A percentile compares a stretch with the other conserved stretches of the same genome.
Evolutionary conservation across 2,888 invertebrate species (phyloP).

Genomic region (Caenorhabditis drosophilae): DNA sequence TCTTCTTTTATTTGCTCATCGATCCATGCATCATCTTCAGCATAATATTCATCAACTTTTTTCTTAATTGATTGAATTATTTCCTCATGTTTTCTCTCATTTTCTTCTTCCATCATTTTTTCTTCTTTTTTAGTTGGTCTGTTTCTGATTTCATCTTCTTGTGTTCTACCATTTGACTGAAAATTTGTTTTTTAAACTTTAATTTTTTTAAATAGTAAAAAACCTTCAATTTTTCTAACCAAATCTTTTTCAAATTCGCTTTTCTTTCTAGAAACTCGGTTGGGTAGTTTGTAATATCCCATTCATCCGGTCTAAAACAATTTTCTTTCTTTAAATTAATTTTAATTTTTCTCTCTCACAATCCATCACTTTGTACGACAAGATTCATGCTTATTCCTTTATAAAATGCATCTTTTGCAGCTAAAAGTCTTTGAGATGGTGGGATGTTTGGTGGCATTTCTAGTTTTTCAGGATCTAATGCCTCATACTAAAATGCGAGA

Average conservation of each 20-base stretch:
- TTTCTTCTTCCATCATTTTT: constrained; percentile 26
- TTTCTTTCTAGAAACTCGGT: constrained; percentile 90
- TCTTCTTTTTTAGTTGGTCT: constrained; percentile 16
- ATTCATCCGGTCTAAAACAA: constrained; percentile 23
- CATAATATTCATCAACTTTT: constrained; percentile 5
- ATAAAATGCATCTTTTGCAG: constrained; percentile 95
- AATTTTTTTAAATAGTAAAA: neutral
- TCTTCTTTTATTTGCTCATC: neutral
- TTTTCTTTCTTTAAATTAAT: neutral
- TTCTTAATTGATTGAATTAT: constrained; percentile 5
- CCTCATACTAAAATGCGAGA: constrained; percentile 76
- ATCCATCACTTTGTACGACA: constrained; percentile 8
- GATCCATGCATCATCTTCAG: neutral
- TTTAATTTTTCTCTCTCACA: constrained; percentile 1
- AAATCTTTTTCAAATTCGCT: constrained; percentile 69
- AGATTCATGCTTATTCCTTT: constrained; percentile 76
- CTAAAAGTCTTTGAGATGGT: constrained; percentile 87
- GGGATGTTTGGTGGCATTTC: constrained; percentile 92
- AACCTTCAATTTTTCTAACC: constrained; percentile 15
- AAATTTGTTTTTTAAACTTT: neutral
- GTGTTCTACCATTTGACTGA: constrained; percentile 18
- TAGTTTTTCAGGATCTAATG: constrained; percentile 87
- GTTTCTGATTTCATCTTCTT: constrained; percentile 53
- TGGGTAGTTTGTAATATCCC: constrained; percentile 15
- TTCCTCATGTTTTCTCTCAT: constrained; percentile 2